A percentile compares a stretch with the other conserved stretches of the same genome.
Evolutionary conservation across 2,797 vertebrate species (phyloP).

Genomic region (Sebastiscus albofasciatus): DNA sequence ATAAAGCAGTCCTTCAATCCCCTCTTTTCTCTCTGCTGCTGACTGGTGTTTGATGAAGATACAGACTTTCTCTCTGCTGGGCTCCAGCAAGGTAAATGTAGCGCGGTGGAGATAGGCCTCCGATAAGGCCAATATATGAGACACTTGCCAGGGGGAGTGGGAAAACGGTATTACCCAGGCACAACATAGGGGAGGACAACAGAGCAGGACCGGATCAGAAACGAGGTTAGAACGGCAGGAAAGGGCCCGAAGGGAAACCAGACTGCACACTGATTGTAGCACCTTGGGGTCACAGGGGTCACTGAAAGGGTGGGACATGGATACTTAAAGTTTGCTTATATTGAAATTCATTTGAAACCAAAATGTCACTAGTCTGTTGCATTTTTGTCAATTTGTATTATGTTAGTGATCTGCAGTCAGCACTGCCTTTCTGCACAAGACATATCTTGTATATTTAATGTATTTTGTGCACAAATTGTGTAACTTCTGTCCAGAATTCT

Average conservation of each 20-base stretch:
- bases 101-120: slow-evolving; percentile 66
- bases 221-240: slow-evolving; percentile 71
- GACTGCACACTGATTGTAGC: slow-evolving; percentile 54
- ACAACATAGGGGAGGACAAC: slow-evolving; percentile 39
- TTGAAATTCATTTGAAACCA: neutral
- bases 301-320: slow-evolving; percentile 20
- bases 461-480: neutral
- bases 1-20: slow-evolving; percentile 85
- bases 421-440: neutral
- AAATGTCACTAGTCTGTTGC: slow-evolving; percentile 4
- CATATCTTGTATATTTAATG: slow-evolving; percentile 1
- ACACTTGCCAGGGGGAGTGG: slow-evolving; percentile 58
- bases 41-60: slow-evolving; percentile 88
- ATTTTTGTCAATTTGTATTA: neutral
- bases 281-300: slow-evolving; percentile 50
- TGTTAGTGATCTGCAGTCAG: slow-evolving; percentile 27
- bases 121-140: slow-evolving; percentile 73
- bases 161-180: slow-evolving; percentile 64
- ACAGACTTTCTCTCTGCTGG: slow-evolving; percentile 80
- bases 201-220: slow-evolving; percentile 60
- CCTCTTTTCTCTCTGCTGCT: slow-evolving; percentile 79
- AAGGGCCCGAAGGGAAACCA: slow-evolving; percentile 58
- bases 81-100: slow-evolving; percentile 74
- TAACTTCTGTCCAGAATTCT: slow-evolving; percentile 8
- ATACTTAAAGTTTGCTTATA: slow-evolving; percentile 24